Percentiles rank a stretch among this genome's conserved stretches.
Evolutionary conservation across 2,797 vertebrate species (phyloP).

Genomic region (Otus scops): DNA sequence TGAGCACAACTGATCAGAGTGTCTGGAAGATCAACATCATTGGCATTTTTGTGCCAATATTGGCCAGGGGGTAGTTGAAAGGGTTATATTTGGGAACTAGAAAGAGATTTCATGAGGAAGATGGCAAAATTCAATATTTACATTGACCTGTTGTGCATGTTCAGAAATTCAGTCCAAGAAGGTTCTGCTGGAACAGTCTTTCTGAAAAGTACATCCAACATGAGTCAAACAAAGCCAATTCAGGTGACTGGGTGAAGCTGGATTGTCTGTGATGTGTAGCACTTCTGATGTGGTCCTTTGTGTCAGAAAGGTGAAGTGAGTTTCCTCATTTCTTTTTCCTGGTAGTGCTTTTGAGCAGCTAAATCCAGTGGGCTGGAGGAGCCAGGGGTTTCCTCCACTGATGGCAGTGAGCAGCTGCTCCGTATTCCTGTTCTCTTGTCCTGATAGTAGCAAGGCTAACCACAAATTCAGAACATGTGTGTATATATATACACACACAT

Average conservation of each 20-base stretch:
- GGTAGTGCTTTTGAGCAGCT: not conserved
- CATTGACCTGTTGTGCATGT: not conserved
- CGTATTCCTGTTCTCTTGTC: not conserved
- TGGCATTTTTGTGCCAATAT: not conserved
- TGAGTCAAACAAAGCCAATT: not conserved
- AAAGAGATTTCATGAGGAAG: not conserved
- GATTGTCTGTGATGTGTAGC: not conserved
- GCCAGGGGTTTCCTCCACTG: not conserved
- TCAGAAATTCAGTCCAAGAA: not conserved
- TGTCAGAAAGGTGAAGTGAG: not conserved
- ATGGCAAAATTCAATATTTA: not conserved
- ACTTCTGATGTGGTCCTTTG: not conserved
- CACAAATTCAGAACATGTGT: not conserved
- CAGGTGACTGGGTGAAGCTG: not conserved
- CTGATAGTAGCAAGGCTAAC: not conserved
- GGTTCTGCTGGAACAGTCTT: not conserved
- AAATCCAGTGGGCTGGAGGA: not conserved
- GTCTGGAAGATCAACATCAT: not conserved
- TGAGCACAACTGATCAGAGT: not conserved
- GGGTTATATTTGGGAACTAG: not conserved
- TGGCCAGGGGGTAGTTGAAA: not conserved
- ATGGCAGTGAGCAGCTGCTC: not conserved
- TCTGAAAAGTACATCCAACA: not conserved
- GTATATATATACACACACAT: not conserved
- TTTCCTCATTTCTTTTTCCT: not conserved